Base-by-base conservation (phyloP, 2,113 vertebrate species). In the Halcyon malimbica region DNA sequence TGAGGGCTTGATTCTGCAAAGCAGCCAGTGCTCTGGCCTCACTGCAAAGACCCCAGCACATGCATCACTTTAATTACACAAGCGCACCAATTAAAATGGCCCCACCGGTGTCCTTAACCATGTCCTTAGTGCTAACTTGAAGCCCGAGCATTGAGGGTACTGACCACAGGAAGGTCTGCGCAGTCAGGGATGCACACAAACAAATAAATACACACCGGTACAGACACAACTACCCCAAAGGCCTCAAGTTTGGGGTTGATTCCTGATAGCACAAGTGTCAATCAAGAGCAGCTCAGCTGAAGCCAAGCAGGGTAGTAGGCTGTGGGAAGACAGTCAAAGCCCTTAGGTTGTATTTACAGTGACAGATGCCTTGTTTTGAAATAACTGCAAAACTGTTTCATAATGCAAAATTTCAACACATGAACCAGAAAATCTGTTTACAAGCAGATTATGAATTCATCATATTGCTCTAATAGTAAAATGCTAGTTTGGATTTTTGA, bases 41-140 rank as follows among this genome's bases (percentile, higher is more conserved):
- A 5, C 57, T 41, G 44, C 80, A 46, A 68, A 50, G 41, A 29
- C 41, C 35, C 41, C 81, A 89, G 89, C n/a, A 59, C 17, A 35
- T 8, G 62, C 91, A 89, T 91, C 89, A 57, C 53, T 94, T 95
- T 69, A 95, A 92, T 89, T 73, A 89, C 50, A 65, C 21, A 82
- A 93, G 44, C 24, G 46, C 19, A 68, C 15, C 76, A 87, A 85
- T 89, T 94, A 93, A 87, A 95, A 64, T 1, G 3, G 31, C 83
- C 44, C 25, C 0, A 0, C 19, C 62, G 1, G 0, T 6, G 39
- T 5, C 21, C 39, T 82, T 62, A 68, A 83, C 13, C 5, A 16
- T 0, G 3, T 12, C n/a, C 24, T 57, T 81, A 81, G 51, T 1
- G 10, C 48, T 12, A 71, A 29, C 57, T 10, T 23, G 46, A 41